Percentiles rank a stretch among this genome's conserved stretches.
phyloP scores from a whole-genome alignment of 2,797 vertebrate genomes.

The Crenuchus spilurus region DNA sequence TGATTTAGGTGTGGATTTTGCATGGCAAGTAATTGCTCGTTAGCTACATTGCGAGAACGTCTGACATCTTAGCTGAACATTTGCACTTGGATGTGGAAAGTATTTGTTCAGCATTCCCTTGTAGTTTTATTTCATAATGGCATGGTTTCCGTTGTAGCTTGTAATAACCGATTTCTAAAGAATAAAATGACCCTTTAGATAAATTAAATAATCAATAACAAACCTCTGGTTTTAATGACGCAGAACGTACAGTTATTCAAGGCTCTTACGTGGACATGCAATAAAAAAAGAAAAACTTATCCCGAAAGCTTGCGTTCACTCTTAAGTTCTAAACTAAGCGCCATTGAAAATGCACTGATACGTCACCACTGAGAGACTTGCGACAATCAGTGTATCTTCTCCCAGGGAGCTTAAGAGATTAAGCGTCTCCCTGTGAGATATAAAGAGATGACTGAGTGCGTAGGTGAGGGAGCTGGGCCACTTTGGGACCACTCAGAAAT shows the following conservation, averaged over 20 bases:
- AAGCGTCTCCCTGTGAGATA: slow-evolving; percentile 1
- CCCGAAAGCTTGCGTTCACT: neutral
- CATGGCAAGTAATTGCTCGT: no score
- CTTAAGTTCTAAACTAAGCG: slow-evolving; percentile 17
- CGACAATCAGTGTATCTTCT: neutral
- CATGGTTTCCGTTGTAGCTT: no score
- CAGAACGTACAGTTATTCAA: neutral
- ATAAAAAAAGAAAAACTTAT: neutral
- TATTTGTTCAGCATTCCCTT: no score
- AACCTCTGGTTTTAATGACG: neutral
- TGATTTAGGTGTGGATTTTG: no score
- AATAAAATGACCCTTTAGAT: no score
- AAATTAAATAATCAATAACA: no score
- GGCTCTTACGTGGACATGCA: neutral
- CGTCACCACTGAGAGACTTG: neutral
- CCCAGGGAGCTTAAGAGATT: slow-evolving; percentile 22
- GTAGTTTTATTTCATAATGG: no score
- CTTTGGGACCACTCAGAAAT: slow-evolving; percentile 17
- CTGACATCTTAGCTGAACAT: no score
- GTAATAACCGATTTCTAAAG: no score
- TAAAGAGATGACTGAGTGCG: neutral
- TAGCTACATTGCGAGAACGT: no score
- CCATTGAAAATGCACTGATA: neutral
- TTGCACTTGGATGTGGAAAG: no score
- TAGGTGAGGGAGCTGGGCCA: neutral